Evolutionary conservation across 1,140 invertebrate species (phyloP).

Genomic region (Diorhabda sublineata): DNA sequence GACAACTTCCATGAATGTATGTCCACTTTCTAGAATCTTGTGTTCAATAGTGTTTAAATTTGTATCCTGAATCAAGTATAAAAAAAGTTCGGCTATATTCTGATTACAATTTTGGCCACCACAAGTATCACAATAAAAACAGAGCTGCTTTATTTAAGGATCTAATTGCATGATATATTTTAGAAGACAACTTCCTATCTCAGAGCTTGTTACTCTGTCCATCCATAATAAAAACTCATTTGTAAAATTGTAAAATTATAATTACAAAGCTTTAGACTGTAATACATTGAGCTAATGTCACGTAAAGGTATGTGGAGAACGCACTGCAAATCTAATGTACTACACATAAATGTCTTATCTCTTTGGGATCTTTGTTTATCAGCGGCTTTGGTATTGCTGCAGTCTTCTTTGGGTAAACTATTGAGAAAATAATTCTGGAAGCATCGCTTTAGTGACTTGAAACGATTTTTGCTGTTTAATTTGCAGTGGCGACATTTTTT

Average conservation of each 20-base stretch:
- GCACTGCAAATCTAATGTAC: too few species aligned
- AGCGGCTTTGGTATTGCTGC: background rate
- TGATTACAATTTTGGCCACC: constrained; percentile 30
- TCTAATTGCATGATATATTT: background rate
- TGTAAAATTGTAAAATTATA: background rate
- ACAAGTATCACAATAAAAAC: constrained; percentile 24
- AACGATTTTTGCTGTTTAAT: too few species aligned
- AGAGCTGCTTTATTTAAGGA: background rate
- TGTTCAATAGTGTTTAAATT: constrained; percentile 19
- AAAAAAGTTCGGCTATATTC: constrained; percentile 25
- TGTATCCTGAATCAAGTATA: constrained; percentile 25
- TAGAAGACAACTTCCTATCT: background rate
- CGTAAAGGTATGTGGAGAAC: background rate
- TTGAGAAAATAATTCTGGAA: too few species aligned
- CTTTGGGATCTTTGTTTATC: background rate
- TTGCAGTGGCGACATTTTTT: too few species aligned
- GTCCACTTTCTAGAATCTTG: constrained; percentile 23
- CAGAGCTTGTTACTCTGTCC: background rate
- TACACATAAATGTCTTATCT: background rate
- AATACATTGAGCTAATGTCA: too few species aligned
- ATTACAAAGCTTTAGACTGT: too few species aligned
- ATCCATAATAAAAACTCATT: background rate
- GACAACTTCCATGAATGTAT: constrained; percentile 24
- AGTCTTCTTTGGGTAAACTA: background rate
- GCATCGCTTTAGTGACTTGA: too few species aligned